Conservation (phyloP, 2,888 invertebrate species). For the Drosophila phalerata region DNA sequence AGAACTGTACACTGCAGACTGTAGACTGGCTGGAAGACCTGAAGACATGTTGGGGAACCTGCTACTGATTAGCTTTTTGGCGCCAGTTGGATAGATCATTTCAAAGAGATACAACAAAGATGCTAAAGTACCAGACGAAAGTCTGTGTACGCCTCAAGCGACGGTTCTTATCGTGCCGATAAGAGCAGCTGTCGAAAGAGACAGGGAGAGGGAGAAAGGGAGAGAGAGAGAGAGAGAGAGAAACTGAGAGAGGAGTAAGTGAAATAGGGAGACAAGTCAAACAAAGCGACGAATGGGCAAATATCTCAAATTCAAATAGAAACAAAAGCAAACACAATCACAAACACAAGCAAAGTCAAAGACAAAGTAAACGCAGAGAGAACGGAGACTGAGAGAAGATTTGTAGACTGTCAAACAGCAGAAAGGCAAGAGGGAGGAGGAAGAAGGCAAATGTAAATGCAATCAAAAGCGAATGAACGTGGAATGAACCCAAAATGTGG, state of each 20-base stretch:
- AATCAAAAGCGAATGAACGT: slow-evolving; percentile 44
- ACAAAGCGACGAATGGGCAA: slow-evolving; percentile 54
- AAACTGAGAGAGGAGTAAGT: background rate
- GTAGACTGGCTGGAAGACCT: background rate
- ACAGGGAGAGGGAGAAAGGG: background rate
- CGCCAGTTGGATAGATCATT: slow-evolving; percentile 48
- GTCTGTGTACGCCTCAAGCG: slow-evolving; percentile 40
- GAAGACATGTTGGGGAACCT: slow-evolving; percentile 25
- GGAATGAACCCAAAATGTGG: slow-evolving; percentile 64
- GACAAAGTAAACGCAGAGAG: slow-evolving; percentile 32
- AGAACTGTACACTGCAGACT: background rate
- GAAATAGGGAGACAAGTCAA: slow-evolving; percentile 35
- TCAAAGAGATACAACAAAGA: slow-evolving; percentile 23
- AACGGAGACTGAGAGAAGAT: slow-evolving; percentile 8
- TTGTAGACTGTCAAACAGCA: slow-evolving; percentile 8
- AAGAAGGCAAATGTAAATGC: slow-evolving; percentile 49
- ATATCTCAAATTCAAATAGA: slow-evolving; percentile 74
- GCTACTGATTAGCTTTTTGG: slow-evolving; percentile 48
- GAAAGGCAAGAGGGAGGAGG: too few relatives aligned
- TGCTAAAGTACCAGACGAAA: slow-evolving; percentile 39
- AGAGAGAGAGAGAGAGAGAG: background rate
- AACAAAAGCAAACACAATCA: slow-evolving; percentile 69
- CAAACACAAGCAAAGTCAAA: slow-evolving; percentile 41
- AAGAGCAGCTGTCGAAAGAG: slow-evolving; percentile 38
- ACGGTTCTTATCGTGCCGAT: slow-evolving; percentile 47